These are phyloP conservation scores for Neolamprologus modestus DNA, from an alignment of 2,113 vertebrate genomes.

Conservation along the genomic window DNA sequence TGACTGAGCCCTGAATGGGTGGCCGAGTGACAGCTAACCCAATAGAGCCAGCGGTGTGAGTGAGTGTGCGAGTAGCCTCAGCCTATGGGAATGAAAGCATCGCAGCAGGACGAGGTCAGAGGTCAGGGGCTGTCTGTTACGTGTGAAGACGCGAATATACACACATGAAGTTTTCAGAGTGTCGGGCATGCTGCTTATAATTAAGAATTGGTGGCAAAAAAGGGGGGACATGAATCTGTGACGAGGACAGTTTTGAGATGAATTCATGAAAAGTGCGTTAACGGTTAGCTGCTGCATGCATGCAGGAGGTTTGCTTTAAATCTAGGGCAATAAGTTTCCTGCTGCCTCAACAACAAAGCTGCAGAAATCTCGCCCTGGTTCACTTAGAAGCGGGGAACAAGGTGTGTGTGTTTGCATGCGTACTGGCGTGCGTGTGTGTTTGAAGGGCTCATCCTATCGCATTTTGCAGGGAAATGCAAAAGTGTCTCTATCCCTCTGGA, in stretches of 20 bases:
- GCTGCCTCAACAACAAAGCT: slow-evolving; percentile 61
- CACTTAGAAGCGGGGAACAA: slow-evolving; percentile 16
- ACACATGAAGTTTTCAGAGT: neutral
- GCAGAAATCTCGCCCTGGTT: slow-evolving; percentile 20
- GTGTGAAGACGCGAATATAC: neutral
- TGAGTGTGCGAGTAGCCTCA: slow-evolving; percentile 13
- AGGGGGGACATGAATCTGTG: neutral
- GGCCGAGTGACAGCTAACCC: slow-evolving; percentile 62
- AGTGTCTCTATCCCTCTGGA: slow-evolving; percentile 56
- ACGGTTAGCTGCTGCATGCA: neutral
- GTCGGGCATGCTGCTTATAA: neutral
- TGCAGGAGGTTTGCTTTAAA: slow-evolving; percentile 25
- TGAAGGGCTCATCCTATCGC: slow-evolving; percentile 45
- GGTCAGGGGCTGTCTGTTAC: slow-evolving; percentile 34
- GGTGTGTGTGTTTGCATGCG: neutral
- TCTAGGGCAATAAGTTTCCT: slow-evolving; percentile 60
- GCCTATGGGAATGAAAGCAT: slow-evolving; percentile 63
- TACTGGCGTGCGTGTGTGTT: slow-evolving; percentile 9
- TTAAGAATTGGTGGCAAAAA: neutral
- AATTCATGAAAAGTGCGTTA: neutral
- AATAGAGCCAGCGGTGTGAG: slow-evolving; percentile 39
- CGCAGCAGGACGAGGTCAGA: slow-evolving; percentile 44
- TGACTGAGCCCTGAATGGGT: slow-evolving; percentile 75
- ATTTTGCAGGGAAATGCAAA: slow-evolving; percentile 47
- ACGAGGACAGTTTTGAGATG: neutral